Base-by-base conservation (phyloP, 2,888 invertebrate genomes). In the Dryobota labecula region DNA sequence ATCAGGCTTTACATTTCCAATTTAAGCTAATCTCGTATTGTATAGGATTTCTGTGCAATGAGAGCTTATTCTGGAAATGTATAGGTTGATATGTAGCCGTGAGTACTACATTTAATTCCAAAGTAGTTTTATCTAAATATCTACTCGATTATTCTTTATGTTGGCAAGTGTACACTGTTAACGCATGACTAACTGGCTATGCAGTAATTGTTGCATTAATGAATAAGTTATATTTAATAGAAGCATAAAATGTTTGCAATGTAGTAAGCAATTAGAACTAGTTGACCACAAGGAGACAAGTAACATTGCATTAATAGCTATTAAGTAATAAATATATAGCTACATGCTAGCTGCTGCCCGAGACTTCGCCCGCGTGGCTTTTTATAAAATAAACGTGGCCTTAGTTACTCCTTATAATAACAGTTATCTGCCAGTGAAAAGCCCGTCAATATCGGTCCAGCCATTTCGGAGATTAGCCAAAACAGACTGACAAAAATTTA, bases 161-260 rank as follows among this genome's bases (percentile, higher is more conserved):
- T 80, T 71, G 58, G 68, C 51, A 69, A 83, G 82, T 86, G 85
- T 86, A 87, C 85, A 81, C 72, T 72, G 82, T 84, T 86, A 80
- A 88, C 43, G 86, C 88, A 87, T 88, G 88, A 88, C 83, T 86
- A 82, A 85, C 83, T 70, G 38, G 47, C 73, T 68, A 58, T 61
- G 72, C 78, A 78, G 76, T 84, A 80, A 88, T 84, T 84, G 81
- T 82, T 86, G 85, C 86, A 88, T 88, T 83, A 78, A 81, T 83
- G 78, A 87, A 84, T 87, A 84, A 73, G 64, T 82, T 73, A 84
- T 72, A 78, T 61, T 82, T 71, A 77, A 84, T 77, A 65, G 78
- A 73, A 74, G 65, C 73, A 74, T 73, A 76, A 64, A 74, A 77
- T 74, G 64, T 61, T 49, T 57, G 69, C 66, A 61, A 72, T 80